Base-by-base conservation (phyloP, 2,888 invertebrate species). In the Agrotis segetum region DNA sequence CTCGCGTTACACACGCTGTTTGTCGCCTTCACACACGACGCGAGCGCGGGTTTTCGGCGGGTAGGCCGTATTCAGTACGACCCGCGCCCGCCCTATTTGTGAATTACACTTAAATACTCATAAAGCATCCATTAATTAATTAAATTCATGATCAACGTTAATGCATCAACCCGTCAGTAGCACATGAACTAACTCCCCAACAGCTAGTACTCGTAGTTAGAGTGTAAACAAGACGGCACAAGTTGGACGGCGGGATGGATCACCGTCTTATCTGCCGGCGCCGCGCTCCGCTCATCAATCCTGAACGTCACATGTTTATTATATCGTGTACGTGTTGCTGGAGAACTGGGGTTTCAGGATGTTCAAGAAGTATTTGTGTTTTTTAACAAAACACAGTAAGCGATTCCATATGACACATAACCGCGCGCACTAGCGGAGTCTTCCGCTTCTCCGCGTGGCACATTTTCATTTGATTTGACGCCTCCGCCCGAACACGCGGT, bases 211-310 rank as follows among this genome's bases (percentile, higher is more conserved):
- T 11, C 40, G 44, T 64, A 82, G 76, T 82, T 66, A n/a, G 60
- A 72, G 19, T 71, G 58, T 79, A 82, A 79, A 79, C 80, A 82
- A 80, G 65, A 82, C 74, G 77, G 73, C 67, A 16, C 44, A 71
- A 82, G 67, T 82, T 82, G 67, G 81, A 72, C 83, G 71, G 70
- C 34, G 34, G 76, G 83, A 83, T 83, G 79, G 84, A 83, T 83
- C 74, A 74, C 79, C 63, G 72, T 67, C 67, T 81, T 83, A 83
- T 83, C 83, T 65, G 19, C 9, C 9, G 52, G n/a, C 70, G 29
- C 75, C 65, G 65, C 62, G 66, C 75, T 52, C 29, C 17, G 47
- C 75, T 81, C 83, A 83, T 83, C 83, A 83, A 83, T 83, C 81
- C 44, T 79, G 46, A 47, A 53, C 47, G 70, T 81, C 67, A 66